Percentiles rank a stretch among this genome's conserved stretches.
Evolutionary conservation across 2,888 invertebrate genomes (phyloP).

Genomic region (Drosophila colorata): DNA sequence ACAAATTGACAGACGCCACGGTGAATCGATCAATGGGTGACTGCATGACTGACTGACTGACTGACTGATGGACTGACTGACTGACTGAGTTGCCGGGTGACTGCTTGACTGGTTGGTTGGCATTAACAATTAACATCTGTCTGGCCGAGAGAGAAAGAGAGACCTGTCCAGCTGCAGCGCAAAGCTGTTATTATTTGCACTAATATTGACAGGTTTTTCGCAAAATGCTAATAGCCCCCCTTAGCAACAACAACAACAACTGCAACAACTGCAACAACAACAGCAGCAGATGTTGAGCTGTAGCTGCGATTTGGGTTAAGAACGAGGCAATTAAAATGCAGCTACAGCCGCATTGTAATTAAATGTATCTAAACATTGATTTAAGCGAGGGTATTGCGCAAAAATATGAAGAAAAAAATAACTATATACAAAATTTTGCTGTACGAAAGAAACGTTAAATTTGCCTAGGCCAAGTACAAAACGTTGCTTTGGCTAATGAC

Average conservation of each 20-base stretch:
- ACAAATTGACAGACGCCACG: constrained; percentile 61
- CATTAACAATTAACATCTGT: constrained; percentile 78
- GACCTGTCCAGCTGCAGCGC: constrained; percentile 28
- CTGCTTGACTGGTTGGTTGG: constrained; percentile 38
- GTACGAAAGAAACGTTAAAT: constrained; percentile 19
- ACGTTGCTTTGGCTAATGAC: constrained; percentile 52
- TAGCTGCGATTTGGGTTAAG: constrained; percentile 82
- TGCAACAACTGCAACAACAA: constrained; percentile 15
- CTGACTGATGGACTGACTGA: constrained; percentile 25
- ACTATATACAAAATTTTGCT: neutral
- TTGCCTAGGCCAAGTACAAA: constrained; percentile 47
- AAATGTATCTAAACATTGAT: constrained; percentile 80
- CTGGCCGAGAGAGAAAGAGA: constrained; percentile 5
- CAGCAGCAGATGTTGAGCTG: constrained; percentile 50
- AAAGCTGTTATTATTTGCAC: constrained; percentile 82
- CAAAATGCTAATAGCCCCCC: constrained; percentile 73
- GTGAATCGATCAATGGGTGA: constrained; percentile 43
- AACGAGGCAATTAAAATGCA: constrained; percentile 79
- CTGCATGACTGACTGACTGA: constrained; percentile 21
- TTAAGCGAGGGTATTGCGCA: constrained; percentile 52
- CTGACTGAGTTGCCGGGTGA: constrained; percentile 34
- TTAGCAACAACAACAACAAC: constrained; percentile 12
- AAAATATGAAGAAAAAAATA: constrained; percentile 19
- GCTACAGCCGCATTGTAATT: constrained; percentile 71
- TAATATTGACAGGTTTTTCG: constrained; percentile 81